Evolutionary conservation across 2,113 vertebrate species (phyloP), one percentile per base, ranked within the genome.

Genomic region (Bolborhynchus lineola): DNA sequence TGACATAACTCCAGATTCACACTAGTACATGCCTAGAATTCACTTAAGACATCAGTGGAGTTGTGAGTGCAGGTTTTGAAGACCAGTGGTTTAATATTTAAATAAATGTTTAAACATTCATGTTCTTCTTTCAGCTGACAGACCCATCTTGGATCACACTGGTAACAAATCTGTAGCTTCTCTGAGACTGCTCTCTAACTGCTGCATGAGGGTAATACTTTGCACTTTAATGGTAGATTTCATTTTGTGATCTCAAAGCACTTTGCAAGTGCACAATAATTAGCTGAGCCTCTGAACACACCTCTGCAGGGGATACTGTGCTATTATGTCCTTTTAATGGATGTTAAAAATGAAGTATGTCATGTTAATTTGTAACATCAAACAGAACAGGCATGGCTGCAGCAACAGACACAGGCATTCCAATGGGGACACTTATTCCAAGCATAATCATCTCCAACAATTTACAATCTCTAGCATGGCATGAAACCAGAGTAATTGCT

Each of bases 21-120:
- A 60, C 42, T 50, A 46, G 6, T 52, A 39, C 24, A 18, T 35
- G 42, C 7, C 28, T 46, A 79, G 50, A 77, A 90, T 80, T 85
- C 75, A 70, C 39, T 64, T 31, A n/a, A 29, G 39, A 31, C 20
- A 31, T 41, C 71, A 41, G 26, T 46, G n/a, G 53, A 71, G 47
- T 29, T 2, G 6, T 42, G 25, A 44, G 16, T 13, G 57, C 41
- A 68, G 46, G 17, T 69, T 87, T 88, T 86, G 49, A 87, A 85
- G 62, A 79, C 50, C 24, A 39, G 6, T 26, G 7, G 25, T 75
- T 93, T 60, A 93, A 94, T 85, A 60, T 90, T 90, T 91, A 77
- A 92, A 88, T 76, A 92, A 88, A 81, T 25, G 5, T 75, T 90
- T 92, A 93, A 92, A 90, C 37, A 90, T 93, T 94, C 42, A 57